Base-by-base conservation (phyloP, 2,113 vertebrate species). In the Ptilorrhoa leucosticta region DNA sequence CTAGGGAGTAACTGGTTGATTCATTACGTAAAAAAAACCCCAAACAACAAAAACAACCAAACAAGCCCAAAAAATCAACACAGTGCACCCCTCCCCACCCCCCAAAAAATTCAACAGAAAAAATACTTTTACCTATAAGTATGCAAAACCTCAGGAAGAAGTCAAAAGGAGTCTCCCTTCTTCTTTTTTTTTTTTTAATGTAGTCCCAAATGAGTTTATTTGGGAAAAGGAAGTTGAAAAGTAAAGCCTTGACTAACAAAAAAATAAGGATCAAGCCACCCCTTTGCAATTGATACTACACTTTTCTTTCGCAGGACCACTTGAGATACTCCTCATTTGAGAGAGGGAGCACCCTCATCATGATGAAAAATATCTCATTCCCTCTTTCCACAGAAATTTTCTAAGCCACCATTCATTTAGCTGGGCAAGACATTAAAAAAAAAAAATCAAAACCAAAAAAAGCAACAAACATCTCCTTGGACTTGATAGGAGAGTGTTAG, bases 31-130 rank as follows among this genome's bases (percentile, higher is more conserved):
- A 58, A 66, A 69, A 37, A 18, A 40, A 13, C 3, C 7, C 6
- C 9, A 20, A 53, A 39, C 4, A 42, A 60, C 7, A 65, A 31
- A 53, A 53, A 5, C 4, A 54, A 54, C 15, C 10, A 47, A 71
- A 19, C 2, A 54, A n/a, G 2, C 12, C 4, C 27, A 9, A 39
- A 35, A 77, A 35, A 6, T 1, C 22, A 53, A 56, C 28, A 35
- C 7, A 14, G 22, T 1, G 1, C 45, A 61, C 4, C 15, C 19
- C 7, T 5, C 1, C 9, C 3, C 2, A 1, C 3, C 3, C 3
- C 28, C 3, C 15, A 20, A 64, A 50, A 17, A 3, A n/a, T 27
- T 35, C 4, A 73, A 42, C 7, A 51, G 10, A 21, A 76, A 83
- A 80, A 40, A 27, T 24, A 22, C 4, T 63, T 69, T 28, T 45